Evolutionary conservation across 2,888 invertebrate genomes (phyloP), one percentile per base, ranked within the genome.

Genomic region (Glaucopsyche alexis): DNA sequence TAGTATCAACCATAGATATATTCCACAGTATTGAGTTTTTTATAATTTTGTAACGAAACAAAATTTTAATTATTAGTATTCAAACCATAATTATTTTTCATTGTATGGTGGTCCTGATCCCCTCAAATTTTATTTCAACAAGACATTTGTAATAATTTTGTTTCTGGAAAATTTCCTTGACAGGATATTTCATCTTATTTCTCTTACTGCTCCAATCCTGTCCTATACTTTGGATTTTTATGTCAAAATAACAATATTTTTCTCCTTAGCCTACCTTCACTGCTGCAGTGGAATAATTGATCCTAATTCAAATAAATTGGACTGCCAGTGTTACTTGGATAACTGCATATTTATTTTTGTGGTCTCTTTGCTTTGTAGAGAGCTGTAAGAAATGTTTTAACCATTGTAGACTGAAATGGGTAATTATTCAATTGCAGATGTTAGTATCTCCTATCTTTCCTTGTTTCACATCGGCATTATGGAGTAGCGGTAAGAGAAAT

Each of bases 351-450:
- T 82, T 79, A 81, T 80, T 83, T 78, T 87, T 87, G 84, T 81
- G 81, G 60, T 76, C 76, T 79, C 86, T 89, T 89, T 89, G 84
- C 82, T 81, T 85, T 86, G 84, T 83, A 81, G 80, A 87, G 85
- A 86, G 92, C 91, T 91, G 91, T 85, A 90, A 90, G 91, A 91
- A 89, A 90, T 93, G 93, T 93, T 93, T 93, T 93, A 93, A 93
- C 93, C 93, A 93, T 93, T 93, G 92, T 88, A 83, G 91, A 91
- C 90, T 85, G 84, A 67, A 86, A 86, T 88, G 84, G 84, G 85
- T 88, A 89, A 91, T 91, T 91, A 90, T 91, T 91, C 89, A 85
- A 88, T 92, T 91, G 90, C 91, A 91, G 91, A 91, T 89, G 87
- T 89, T 81, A 49, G 78, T 82, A 76, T 83, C 81, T 81, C 82